Evolutionary conservation across 2,888 invertebrate genomes (phyloP).

Genomic region (Deilephila elpenor): DNA sequence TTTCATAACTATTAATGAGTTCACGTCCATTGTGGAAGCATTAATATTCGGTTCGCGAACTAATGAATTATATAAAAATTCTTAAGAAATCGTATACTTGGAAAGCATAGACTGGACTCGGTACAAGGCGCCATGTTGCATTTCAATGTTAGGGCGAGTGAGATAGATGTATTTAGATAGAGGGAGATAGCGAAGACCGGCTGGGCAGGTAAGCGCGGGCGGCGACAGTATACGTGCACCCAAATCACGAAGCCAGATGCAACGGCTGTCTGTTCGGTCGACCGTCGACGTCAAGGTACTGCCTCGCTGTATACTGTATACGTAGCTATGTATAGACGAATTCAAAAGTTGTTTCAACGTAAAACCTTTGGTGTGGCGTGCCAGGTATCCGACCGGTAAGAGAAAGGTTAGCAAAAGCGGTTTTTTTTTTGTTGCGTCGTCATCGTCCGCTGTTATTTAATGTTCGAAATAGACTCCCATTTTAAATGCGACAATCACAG

Average conservation of each 20-base stretch:
- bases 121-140: constrained; percentile 35
- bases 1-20: constrained; percentile 12
- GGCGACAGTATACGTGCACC: constrained; percentile 55
- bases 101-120: constrained; percentile 30
- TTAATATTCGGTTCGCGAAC: constrained; percentile 28
- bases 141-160: constrained; percentile 41
- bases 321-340: constrained; percentile 35
- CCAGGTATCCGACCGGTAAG: constrained; percentile 20
- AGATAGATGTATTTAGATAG: constrained; percentile 44
- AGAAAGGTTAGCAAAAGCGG: constrained; percentile 28
- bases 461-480: not conserved
- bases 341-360: constrained; percentile 40
- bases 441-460: constrained; percentile 4
- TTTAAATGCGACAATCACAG: not conserved
- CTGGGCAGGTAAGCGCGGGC: constrained; percentile 62
- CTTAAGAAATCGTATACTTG: constrained; percentile 26
- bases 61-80: constrained; percentile 26
- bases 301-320: constrained; percentile 37
- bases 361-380: constrained; percentile 31
- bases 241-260: constrained; percentile 69
- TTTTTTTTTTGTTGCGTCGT: constrained; percentile 14
- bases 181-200: constrained; percentile 59
- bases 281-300: constrained; percentile 33
- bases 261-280: constrained; percentile 52
- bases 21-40: constrained; percentile 18